Conservation (phyloP, 2,888 invertebrate species). For the Brachylomia viminalis region DNA sequence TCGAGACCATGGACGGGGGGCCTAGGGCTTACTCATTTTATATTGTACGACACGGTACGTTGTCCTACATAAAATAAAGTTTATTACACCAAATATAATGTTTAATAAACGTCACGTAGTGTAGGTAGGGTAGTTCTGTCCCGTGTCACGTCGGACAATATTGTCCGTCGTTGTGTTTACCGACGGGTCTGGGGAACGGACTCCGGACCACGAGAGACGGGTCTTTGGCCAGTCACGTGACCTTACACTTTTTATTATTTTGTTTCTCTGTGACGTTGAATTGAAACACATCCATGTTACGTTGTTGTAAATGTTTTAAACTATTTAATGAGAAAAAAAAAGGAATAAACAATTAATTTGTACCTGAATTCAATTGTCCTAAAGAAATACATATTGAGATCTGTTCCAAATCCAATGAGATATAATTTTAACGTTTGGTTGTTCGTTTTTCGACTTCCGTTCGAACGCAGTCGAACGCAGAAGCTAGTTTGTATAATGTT, state of each 20-base stretch:
- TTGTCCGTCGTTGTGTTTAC: constrained; percentile 34
- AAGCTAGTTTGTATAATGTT: not conserved
- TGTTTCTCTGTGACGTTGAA: no score
- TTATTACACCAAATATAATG: constrained; percentile 37
- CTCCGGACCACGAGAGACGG: not conserved
- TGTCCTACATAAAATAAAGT: constrained; percentile 29
- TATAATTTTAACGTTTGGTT: not conserved
- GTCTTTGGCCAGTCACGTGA: constrained; percentile 24
- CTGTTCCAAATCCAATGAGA: no score
- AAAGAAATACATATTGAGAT: not conserved
- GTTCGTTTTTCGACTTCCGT: not conserved
- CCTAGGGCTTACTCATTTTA: not conserved
- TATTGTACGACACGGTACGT: not conserved
- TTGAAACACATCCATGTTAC: no score
- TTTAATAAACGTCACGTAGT: constrained; percentile 29
- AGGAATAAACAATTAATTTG: no score
- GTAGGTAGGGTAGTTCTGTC: constrained; percentile 16
- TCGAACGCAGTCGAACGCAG: not conserved
- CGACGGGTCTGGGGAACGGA: not conserved
- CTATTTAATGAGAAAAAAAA: not conserved
- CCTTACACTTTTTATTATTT: constrained; percentile 40
- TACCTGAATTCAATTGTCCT: not conserved
- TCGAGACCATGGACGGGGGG: not conserved
- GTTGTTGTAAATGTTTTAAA: no score
- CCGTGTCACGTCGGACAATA: constrained; percentile 44